These are phyloP conservation scores for Clupea harengus DNA, from an alignment of 2,113 vertebrate genomes.

Conservation along the genomic window DNA sequence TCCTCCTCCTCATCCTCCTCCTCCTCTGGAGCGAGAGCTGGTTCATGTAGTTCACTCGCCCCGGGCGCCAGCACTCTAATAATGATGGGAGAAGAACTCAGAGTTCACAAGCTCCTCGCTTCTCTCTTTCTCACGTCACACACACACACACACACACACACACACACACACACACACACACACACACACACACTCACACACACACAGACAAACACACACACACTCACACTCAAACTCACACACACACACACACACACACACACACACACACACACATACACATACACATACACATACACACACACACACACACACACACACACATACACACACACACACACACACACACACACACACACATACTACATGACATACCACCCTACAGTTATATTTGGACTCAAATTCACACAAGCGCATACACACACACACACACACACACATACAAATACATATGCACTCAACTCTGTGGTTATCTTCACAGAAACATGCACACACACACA, in stretches of 20 bases:
- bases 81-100: conserved; percentile 26
- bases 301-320: neutral
- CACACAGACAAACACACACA: neutral
- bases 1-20: neutral
- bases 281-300: neutral
- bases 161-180: neutral
- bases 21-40: neutral
- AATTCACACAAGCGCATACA: no score
- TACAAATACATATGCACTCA: neutral
- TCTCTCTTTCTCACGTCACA: neutral
- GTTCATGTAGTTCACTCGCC: neutral
- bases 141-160: neutral
- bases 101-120: neutral
- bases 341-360: conserved; percentile 8
- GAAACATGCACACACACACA: neutral
- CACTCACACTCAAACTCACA: neutral
- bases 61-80: neutral
- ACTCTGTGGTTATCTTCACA: neutral
- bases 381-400: neutral
- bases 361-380: neutral
- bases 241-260: neutral
- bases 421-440: neutral
- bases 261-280: neutral
- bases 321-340: neutral
- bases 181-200: neutral